Percentiles rank a stretch among this genome's conserved stretches.
These are phyloP conservation scores for Rhinogobio ventralis DNA, from an alignment of 2,797 vertebrate species.

Conservation along the genomic window DNA sequence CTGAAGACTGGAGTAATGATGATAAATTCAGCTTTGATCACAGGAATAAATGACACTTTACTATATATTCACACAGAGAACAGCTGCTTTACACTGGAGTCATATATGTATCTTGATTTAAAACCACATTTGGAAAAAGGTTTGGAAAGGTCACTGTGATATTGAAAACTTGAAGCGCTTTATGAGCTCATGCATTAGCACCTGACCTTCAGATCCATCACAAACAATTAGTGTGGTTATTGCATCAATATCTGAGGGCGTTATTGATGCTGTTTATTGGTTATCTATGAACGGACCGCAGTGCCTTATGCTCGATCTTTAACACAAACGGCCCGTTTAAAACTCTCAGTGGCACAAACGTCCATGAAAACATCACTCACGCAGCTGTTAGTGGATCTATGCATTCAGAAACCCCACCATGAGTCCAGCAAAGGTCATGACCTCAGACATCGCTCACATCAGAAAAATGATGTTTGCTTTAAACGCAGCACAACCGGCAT, in stretches of 20 bases:
- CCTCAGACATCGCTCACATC: not conserved
- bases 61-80: too few relatives aligned
- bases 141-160: not conserved
- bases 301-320: not conserved
- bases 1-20: too few relatives aligned
- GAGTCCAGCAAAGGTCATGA: not conserved
- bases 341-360: not conserved
- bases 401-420: not conserved
- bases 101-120: not conserved
- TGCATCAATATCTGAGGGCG: not conserved
- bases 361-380: not conserved
- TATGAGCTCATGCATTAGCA: not conserved
- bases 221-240: not conserved
- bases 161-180: not conserved
- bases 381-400: not conserved
- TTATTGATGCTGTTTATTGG: not conserved
- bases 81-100: fast-evolving
- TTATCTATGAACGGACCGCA: not conserved
- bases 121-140: not conserved
- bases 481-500: too few relatives aligned
- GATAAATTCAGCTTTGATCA: too few relatives aligned
- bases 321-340: not conserved
- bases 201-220: slow-evolving; percentile 1
- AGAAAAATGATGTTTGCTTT: fast-evolving
- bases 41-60: too few relatives aligned